phyloP scores from a whole-genome alignment of 2,888 invertebrate genomes.

The Esperia sulphurella region DNA sequence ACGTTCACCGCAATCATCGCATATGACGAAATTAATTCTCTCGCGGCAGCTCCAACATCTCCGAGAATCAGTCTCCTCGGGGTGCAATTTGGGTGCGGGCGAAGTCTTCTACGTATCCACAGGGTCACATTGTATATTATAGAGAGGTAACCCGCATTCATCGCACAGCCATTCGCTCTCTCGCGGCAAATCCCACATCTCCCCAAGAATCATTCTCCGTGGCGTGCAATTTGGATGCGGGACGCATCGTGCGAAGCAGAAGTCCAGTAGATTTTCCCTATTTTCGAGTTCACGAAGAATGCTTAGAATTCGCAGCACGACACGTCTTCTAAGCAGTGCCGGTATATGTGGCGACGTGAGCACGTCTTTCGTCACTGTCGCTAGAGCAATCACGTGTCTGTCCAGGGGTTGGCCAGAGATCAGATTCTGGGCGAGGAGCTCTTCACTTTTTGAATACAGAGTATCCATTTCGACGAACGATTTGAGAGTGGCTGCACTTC shows the following conservation, averaged over 20 bases:
- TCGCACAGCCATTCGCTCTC: slow-evolving; percentile 18
- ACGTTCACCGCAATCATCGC: no score
- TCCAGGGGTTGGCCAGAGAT: not conserved
- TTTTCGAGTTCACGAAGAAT: not conserved
- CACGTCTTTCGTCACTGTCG: not conserved
- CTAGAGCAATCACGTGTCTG: not conserved
- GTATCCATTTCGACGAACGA: slow-evolving; percentile 11
- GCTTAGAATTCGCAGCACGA: not conserved
- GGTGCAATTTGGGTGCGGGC: no score
- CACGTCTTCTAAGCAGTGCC: not conserved
- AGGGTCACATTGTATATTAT: not conserved
- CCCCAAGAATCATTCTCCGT: slow-evolving; percentile 3
- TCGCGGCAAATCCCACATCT: slow-evolving; percentile 19
- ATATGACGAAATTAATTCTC: no score
- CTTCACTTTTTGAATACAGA: slow-evolving; percentile 9
- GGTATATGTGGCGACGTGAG: not conserved
- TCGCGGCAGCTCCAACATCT: no score
- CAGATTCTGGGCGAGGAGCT: not conserved
- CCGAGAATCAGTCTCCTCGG: no score
- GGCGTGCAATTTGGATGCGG: slow-evolving; percentile 13
- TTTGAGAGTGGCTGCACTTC: no score
- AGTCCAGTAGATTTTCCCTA: slow-evolving; percentile 10
- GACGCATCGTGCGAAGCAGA: slow-evolving; percentile 6
- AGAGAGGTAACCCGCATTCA: slow-evolving; percentile 15
- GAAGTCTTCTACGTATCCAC: no score